A percentile compares a stretch with the other conserved stretches of the same genome.
Evolutionary conservation across 1,140 invertebrate genomes (phyloP).

Genomic region (Frieseomelitta varia): DNA sequence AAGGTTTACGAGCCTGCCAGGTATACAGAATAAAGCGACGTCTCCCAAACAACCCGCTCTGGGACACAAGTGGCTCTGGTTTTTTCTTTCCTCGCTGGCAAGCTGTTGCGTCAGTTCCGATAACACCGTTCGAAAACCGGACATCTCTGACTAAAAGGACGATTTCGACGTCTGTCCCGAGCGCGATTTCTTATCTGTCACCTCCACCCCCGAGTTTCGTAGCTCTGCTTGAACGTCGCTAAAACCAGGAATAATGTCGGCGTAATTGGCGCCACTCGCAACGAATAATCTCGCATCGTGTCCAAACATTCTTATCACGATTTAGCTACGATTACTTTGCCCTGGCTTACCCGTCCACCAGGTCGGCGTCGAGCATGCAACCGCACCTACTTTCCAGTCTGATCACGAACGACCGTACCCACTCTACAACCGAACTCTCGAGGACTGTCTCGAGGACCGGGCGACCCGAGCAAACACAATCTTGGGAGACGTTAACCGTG

Average conservation of each 20-base stretch:
- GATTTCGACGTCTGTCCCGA: no score
- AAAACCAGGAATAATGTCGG: neutral
- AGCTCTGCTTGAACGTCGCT: neutral
- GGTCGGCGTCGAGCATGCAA: neutral
- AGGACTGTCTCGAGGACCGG: neutral
- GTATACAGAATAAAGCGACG: slow-evolving; percentile 7
- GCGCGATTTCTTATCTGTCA: neutral
- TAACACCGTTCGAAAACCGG: no score
- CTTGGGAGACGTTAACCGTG: neutral
- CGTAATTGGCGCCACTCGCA: neutral
- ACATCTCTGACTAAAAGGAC: neutral
- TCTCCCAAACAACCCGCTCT: slow-evolving; percentile 11
- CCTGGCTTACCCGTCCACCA: neutral
- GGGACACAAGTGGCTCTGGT: neutral
- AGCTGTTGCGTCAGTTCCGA: slow-evolving; percentile 11
- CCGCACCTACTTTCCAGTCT: neutral
- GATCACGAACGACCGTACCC: neutral
- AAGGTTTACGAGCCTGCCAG: slow-evolving; percentile 17
- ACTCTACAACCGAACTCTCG: neutral
- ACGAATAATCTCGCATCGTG: slow-evolving; percentile 22
- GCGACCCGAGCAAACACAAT: neutral
- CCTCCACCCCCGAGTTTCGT: neutral
- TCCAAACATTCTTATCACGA: slow-evolving; percentile 35
- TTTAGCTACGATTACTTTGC: slow-evolving; percentile 1
- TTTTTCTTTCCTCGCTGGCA: neutral